Evolutionary conservation across 2,888 invertebrate genomes (phyloP), one percentile per base, ranked within the genome.

Genomic region (Phaonia tiefii): DNA sequence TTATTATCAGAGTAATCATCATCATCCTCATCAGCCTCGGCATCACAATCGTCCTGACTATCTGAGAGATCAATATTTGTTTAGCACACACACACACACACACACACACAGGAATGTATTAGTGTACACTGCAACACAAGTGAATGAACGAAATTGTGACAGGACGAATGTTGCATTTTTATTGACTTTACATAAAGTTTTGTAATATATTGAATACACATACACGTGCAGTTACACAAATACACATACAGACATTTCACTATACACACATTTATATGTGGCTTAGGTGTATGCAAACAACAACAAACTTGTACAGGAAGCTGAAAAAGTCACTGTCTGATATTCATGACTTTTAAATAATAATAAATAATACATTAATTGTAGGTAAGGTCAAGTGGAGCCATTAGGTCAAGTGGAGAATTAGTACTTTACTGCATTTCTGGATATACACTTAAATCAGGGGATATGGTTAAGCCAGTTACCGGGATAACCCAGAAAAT

Each of bases 171-270:
- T 60, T 60, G 37, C 37, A 20, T 15, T 39, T 60, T 39, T 60
- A 60, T 60, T 60, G 60, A 37, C 60, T 60, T 60, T 60, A 8
- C 60, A 60, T 60, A 60, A 39, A 60, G 39, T 60, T 60, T 37
- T 17, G 20, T 17, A 37, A 60, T 22, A 54, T 54, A 54, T 25
- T 22, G 22, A 13, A 7, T 15, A 8, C 17, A 46, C 46, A 15
- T 15, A 46, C n/a, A 56, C n/a, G n/a, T 56, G 1, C 26, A 56
- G 51, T n/a, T n/a, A n/a, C 8, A 31, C n/a, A 15, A 39, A 60
- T 17, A 2, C 39, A 60, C 3, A 37, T 20, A 17, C 7, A 2
- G n/a, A 1, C 8, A 31, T 31, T 31, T 31, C n/a, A n/a, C 31
- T 31, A 31, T 31, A 31, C 31, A 31, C 31, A 5, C 3, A 8